Percentiles rank a stretch among this genome's conserved stretches.
phyloP scores from a whole-genome alignment of 1,140 invertebrate species.

The Leptopilina clavipes region DNA sequence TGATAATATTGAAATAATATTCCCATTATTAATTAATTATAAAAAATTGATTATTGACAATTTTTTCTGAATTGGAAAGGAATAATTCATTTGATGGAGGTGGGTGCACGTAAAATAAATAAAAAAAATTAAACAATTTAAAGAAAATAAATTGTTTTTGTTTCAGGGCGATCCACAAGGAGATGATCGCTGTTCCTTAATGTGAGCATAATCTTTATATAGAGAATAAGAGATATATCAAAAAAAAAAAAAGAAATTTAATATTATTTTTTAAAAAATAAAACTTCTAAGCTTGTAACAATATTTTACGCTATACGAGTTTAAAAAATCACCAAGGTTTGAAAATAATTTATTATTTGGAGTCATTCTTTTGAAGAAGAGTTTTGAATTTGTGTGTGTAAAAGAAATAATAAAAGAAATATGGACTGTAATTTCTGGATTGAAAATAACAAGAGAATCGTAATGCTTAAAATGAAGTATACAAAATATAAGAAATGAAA shows the following conservation, averaged over 20 bases:
- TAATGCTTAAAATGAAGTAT: conserved; percentile 1
- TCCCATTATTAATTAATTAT: too few relatives aligned
- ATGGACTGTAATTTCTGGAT: not conserved
- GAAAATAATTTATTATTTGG: conserved; percentile 1
- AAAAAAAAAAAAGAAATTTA: too few relatives aligned
- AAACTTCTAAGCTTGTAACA: conserved; percentile 55
- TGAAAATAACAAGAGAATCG: not conserved
- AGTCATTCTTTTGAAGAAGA: not conserved
- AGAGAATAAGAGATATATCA: conserved; percentile 45
- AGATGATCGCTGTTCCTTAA: conserved; percentile 78
- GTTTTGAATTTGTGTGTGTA: not conserved
- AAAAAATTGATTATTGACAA: conserved; percentile 11
- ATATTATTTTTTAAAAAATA: conserved; percentile 45
- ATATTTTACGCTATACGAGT: conserved; percentile 49
- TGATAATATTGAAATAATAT: too few relatives aligned
- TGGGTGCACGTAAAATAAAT: not conserved
- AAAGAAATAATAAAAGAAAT: not conserved
- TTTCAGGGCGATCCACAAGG: conserved; percentile 77
- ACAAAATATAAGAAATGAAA: not conserved
- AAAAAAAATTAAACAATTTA: not conserved
- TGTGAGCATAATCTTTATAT: conserved; percentile 71
- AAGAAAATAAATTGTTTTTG: conserved; percentile 53
- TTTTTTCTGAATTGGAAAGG: conserved; percentile 35
- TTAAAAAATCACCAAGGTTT: conserved; percentile 41
- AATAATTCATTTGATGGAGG: conserved; percentile 33